Evolutionary conservation across 2,113 vertebrate species (phyloP), one percentile per base, ranked within the genome.

Genomic region (human): DNA sequence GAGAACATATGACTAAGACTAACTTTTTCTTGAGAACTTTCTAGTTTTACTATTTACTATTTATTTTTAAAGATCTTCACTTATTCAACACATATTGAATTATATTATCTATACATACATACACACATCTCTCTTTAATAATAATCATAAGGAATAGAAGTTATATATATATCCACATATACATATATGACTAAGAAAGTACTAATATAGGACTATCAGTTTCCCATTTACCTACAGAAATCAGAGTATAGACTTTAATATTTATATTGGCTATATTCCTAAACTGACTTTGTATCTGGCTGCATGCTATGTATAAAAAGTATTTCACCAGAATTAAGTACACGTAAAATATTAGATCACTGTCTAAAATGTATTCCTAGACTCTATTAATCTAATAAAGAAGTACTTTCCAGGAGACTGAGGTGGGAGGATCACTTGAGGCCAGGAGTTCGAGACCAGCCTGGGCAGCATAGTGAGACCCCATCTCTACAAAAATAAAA

Each of bases 1-100:
- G 5, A 93, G 79, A 97, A 93, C 17, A 89, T 55, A 95, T 17
- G 27, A 97, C 48, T 35, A 73, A 91, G 52, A 87, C 68, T 85
- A 96, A 73, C 27, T 38, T 97, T 87, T 93, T 86, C n/a, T 83
- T 89, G 22, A 92, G 55, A 61, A 95, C 20, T 82, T 85, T 95
- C 68, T 80, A 78, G 32, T 68, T 64, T 96, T 89, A 96, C 79
- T 96, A 89, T 87, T 92, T 96, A 89, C 80, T 92, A 80, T n/a
- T 18, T 91, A 90, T 87, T 91, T 84, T 64, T 64, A 64, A 90
- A 90, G 83, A 88, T 91, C 4, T 85, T 96, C 35, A 84, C 91
- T 94, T 83, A 84, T 92, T 81, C 10, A 23, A 59, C 25, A 79
- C 52, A 89, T 45, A 89, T 7, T 89, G 52, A 92, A 64, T 78